phyloP scores from a whole-genome alignment of 2,113 vertebrate genomes.

The Dascyllus trimaculatus region DNA sequence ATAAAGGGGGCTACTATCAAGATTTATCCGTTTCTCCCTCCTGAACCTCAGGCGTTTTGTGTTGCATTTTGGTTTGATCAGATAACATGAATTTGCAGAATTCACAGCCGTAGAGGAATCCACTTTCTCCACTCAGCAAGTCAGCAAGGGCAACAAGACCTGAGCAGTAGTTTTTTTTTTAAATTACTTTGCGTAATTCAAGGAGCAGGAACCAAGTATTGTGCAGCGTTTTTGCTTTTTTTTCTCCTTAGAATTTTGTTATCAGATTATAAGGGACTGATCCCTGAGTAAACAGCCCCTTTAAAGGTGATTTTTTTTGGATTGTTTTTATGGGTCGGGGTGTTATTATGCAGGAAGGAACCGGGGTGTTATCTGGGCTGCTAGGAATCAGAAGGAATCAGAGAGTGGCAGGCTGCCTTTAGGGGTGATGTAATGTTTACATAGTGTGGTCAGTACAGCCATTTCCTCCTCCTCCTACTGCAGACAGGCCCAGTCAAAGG shows the following conservation, averaged over 20 bases:
- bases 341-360: conserved; percentile 81
- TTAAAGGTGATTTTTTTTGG: conserved; percentile 62
- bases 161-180: not conserved
- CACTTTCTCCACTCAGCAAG: conserved; percentile 57
- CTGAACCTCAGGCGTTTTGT: too few relatives aligned
- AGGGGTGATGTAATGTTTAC: conserved; percentile 82
- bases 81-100: conserved; percentile 50
- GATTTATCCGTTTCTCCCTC: too few relatives aligned
- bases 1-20: too few relatives aligned
- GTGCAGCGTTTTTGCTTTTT: not conserved
- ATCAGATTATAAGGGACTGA: conserved; percentile 55
- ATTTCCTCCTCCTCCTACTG: conserved; percentile 74
- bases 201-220: conserved; percentile 31
- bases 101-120: conserved; percentile 36
- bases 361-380: conserved; percentile 69
- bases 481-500: conserved; percentile 61
- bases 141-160: conserved; percentile 30
- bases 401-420: conserved; percentile 61
- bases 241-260: conserved; percentile 24
- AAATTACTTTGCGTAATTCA: conserved; percentile 54
- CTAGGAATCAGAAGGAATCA: conserved; percentile 49
- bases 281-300: conserved; percentile 49
- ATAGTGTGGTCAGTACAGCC: conserved; percentile 65
- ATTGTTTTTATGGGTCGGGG: conserved; percentile 60
- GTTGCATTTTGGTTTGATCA: conserved; percentile 13